Evolutionary conservation across 2,797 vertebrate genomes (phyloP).

Genomic region (Tapera naevia): DNA sequence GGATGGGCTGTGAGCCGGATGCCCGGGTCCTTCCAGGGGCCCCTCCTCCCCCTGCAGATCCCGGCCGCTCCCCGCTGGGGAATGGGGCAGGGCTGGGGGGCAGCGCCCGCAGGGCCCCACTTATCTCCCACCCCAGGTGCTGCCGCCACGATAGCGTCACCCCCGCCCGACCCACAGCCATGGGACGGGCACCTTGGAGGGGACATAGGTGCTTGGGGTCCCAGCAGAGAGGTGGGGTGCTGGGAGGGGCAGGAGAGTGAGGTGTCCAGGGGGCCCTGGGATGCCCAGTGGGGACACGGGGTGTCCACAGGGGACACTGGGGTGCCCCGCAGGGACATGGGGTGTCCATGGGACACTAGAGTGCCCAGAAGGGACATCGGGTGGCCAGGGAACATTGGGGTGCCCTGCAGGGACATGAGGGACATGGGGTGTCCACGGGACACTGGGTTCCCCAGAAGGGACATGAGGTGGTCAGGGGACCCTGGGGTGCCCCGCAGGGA

Average conservation of each 20-base stretch:
- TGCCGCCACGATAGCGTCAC: not conserved
- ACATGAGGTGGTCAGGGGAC: no score
- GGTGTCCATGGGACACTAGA: not conserved
- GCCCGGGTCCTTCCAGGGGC: not conserved
- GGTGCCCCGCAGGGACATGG: not conserved
- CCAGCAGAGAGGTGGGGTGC: not conserved
- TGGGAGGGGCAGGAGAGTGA: no score
- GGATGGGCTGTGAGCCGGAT: not conserved
- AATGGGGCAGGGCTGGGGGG: slow-evolving; percentile 59
- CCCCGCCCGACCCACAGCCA: not conserved
- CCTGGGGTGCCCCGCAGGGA: not conserved
- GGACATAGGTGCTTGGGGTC: not conserved
- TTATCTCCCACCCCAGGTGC: slow-evolving; percentile 36
- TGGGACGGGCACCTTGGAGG: not conserved
- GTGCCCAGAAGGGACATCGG: no score
- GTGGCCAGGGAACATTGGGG: not conserved
- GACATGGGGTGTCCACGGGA: no score
- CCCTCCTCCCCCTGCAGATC: not conserved
- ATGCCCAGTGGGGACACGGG: fast-evolving
- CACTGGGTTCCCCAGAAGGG: not conserved
- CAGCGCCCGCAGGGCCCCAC: slow-evolving; percentile 14
- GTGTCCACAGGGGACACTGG: not conserved
- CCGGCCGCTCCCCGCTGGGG: slow-evolving; percentile 50
- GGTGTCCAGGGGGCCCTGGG: not conserved
- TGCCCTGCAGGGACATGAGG: no score